phyloP scores from a whole-genome alignment of 2,797 vertebrate genomes.

The Sus cebifrons region DNA sequence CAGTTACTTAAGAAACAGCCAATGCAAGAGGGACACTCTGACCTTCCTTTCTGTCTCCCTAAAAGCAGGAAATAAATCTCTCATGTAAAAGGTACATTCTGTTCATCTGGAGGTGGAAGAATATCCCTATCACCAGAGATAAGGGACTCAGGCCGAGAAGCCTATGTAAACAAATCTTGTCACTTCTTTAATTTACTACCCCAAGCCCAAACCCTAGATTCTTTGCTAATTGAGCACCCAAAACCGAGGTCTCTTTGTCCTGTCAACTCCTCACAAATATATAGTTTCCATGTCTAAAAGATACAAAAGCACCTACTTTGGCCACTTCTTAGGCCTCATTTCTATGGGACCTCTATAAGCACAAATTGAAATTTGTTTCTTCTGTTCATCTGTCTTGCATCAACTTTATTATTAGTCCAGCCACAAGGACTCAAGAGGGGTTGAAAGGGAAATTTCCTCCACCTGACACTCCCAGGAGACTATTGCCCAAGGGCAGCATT shows the following conservation, averaged over 20 bases:
- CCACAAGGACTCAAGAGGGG: neutral
- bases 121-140: neutral
- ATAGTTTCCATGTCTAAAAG: neutral
- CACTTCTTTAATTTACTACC: accelerated
- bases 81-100: neutral
- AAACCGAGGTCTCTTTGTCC: neutral
- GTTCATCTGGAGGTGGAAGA: neutral
- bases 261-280: neutral
- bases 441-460: neutral
- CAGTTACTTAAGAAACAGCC: neutral
- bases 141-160: neutral
- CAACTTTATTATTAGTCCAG: neutral
- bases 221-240: neutral
- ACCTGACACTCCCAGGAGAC: neutral
- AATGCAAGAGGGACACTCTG: neutral
- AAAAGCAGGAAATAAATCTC: neutral
- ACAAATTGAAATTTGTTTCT: neutral
- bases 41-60: neutral
- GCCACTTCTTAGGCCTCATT: neutral
- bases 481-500: neutral
- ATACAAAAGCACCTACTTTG: neutral
- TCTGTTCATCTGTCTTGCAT: neutral
- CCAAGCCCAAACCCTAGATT: neutral
- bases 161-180: neutral
- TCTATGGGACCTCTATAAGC: neutral